Base-by-base conservation (phyloP, 2,888 invertebrate species). In the Temnothorax rugatulus region DNA sequence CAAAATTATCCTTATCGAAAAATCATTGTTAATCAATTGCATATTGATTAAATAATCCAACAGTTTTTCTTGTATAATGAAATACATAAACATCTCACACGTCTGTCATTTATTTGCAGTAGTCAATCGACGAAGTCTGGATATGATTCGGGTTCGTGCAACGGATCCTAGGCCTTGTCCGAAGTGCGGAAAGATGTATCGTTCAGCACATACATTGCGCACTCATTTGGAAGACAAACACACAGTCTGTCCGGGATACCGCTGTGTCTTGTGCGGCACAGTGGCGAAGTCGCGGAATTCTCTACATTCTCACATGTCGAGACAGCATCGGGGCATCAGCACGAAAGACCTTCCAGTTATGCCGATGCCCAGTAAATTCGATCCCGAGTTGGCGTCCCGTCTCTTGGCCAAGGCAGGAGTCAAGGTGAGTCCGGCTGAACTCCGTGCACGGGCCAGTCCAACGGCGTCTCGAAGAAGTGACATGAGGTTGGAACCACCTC, bases 211-310 rank as follows among this genome's bases (percentile, higher is more conserved):
- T 95, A 98, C 98, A 18, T 95, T 98, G 91, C 96, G 98, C 88
- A 98, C 98, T 44, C 98, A 98, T 95, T 96, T 98, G 88, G 98
- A 98, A 95, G 98, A 98, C 94, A 98, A 98, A 94, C 98, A 98
- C 95, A 98, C 98, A 52, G 97, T 98, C 92, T 98, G 98, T 94
- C 98, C 98, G 0, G 98, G 98, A 75, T 98, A 98, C 94, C 96
- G 98, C 75, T 98, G 98, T 95, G 98, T 98, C 3, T 96, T 98
- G 1, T 98, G 98, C 95, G 98, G 98, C 86, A 98, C 98, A 0
- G 98, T 98, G 84, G 98, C 98, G 64, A 98, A 98, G 95, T 98
- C 98, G 0, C 96, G 98, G 89, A 98, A 98, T 95, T 98, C 98
- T 0, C 96, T 98, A 79, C 98, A 98, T 95, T 98, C 98, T 83